phyloP scores from a whole-genome alignment of 2,113 vertebrate genomes.

The Pithys albifrons region DNA sequence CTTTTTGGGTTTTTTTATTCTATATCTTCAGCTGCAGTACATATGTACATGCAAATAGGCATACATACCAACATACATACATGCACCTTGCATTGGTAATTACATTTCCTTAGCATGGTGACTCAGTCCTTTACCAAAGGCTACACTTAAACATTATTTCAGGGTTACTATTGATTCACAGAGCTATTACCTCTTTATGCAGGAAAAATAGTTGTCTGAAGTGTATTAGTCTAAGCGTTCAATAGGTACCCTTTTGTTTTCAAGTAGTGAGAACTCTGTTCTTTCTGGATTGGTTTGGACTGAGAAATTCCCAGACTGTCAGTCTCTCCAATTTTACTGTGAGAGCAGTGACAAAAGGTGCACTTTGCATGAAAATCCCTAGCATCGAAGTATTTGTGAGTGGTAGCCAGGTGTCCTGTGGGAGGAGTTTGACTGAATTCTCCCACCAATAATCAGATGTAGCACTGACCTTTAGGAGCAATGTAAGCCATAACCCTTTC shows the following conservation, averaged over 20 bases:
- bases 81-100: neutral
- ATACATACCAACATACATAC: neutral
- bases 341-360: neutral
- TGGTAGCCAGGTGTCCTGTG: neutral
- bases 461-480: neutral
- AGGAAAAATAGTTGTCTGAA: neutral
- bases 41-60: too few species aligned
- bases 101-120: neutral
- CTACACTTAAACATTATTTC: neutral
- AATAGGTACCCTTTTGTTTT: neutral
- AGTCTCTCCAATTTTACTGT: neutral
- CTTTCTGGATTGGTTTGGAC: neutral
- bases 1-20: fast-evolving
- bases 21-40: neutral
- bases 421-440: neutral
- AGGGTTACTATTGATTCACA: neutral
- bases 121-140: neutral
- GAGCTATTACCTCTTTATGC: neutral
- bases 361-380: neutral
- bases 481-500: neutral
- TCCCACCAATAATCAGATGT: neutral
- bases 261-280: neutral
- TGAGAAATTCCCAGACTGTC: neutral
- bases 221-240: neutral
- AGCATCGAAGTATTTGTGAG: neutral